phyloP scores from a whole-genome alignment of 2,888 invertebrate species.

The Tenodera sinensis region DNA sequence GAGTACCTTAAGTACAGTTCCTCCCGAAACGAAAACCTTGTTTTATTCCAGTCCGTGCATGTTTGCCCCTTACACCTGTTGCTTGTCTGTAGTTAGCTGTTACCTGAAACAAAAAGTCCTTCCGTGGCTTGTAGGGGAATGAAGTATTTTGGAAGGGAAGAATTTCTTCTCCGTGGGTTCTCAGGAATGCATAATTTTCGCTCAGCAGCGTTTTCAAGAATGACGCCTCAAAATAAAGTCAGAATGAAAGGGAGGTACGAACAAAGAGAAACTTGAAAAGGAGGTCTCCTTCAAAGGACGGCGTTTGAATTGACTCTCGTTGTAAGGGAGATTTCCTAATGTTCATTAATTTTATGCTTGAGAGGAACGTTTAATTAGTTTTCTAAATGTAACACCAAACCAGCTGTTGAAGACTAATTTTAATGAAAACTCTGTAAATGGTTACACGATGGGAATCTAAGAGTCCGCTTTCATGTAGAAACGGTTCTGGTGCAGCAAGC shows the following conservation, averaged over 20 bases:
- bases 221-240: background rate
- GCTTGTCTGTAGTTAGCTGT: background rate
- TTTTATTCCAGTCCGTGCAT: too few species aligned
- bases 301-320: background rate
- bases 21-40: too few species aligned
- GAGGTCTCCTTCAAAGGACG: background rate
- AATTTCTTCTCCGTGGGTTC: background rate
- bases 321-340: background rate
- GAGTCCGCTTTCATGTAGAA: background rate
- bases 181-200: background rate
- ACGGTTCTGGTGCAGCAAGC: too few species aligned
- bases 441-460: background rate
- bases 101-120: background rate
- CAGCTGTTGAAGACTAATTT: background rate
- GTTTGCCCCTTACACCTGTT: too few species aligned
- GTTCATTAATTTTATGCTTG: background rate
- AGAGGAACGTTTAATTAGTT: background rate
- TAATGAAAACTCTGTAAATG: background rate
- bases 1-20: too few species aligned
- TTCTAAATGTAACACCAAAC: background rate
- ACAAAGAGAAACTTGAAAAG: background rate
- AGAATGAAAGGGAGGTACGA: background rate
- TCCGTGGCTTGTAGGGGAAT: background rate
- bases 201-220: background rate
- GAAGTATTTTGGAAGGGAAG: background rate